Evolutionary conservation across 2,797 vertebrate genomes (phyloP).

Genomic region (Rhadinocentrus ornatus): DNA sequence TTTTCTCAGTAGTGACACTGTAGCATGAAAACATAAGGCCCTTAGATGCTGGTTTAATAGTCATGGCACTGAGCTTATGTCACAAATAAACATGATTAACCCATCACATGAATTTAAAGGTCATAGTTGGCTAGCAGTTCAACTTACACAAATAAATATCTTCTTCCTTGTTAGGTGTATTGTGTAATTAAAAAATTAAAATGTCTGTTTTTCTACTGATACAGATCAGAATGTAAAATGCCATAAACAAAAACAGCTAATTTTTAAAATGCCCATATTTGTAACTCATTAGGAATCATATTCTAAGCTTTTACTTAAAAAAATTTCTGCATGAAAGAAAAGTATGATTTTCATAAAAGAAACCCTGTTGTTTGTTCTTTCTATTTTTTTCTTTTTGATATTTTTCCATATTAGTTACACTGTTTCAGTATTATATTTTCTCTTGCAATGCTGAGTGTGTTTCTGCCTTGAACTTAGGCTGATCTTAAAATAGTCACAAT

Average conservation of each 20-base stretch:
- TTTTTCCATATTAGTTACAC: too few species aligned
- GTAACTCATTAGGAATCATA: too few species aligned
- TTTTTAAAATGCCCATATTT: too few species aligned
- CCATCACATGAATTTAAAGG: too few species aligned
- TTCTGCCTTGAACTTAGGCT: conserved; percentile 8
- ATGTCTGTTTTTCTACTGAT: background rate
- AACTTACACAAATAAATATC: too few species aligned
- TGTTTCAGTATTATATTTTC: background rate
- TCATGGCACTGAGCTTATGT: too few species aligned
- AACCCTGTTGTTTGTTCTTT: background rate
- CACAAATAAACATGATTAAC: too few species aligned
- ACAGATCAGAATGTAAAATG: background rate
- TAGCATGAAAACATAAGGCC: too few species aligned
- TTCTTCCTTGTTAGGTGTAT: background rate
- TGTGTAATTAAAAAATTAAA: too few species aligned
- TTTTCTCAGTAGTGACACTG: too few species aligned
- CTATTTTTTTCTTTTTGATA: background rate
- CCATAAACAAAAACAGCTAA: background rate
- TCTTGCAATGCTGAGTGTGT: background rate
- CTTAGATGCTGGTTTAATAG: too few species aligned
- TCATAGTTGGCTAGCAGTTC: too few species aligned
- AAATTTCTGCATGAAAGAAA: background rate
- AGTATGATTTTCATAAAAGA: background rate
- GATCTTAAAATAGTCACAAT: conserved; percentile 11
- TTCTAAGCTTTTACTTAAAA: background rate